phyloP scores from a whole-genome alignment of 1,140 invertebrate species.

The Limonius californicus region DNA sequence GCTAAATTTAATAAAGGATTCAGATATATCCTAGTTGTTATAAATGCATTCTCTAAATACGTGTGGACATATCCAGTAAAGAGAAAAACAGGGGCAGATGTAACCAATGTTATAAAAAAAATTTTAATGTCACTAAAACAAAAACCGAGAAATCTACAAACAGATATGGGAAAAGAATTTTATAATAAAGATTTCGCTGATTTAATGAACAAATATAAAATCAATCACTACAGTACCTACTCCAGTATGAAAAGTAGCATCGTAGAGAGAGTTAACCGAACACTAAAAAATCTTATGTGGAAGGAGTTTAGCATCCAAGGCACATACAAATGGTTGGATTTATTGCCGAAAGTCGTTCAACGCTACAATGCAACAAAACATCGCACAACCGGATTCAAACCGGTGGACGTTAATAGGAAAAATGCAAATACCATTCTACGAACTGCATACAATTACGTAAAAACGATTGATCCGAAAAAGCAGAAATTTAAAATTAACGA shows the following conservation, averaged over 20 bases:
- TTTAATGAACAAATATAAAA: constrained; percentile 36
- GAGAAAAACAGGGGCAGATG: constrained; percentile 31
- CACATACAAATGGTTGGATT: constrained; percentile 44
- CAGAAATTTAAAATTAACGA: constrained; percentile 34
- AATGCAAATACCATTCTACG: constrained; percentile 29
- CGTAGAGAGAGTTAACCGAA: neutral
- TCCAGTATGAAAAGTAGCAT: neutral
- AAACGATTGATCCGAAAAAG: constrained; percentile 17
- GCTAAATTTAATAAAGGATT: constrained; percentile 31
- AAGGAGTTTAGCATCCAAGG: constrained; percentile 24
- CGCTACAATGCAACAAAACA: constrained; percentile 48
- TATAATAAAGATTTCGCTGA: constrained; percentile 34
- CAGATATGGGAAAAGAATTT: constrained; percentile 43
- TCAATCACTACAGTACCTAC: constrained; percentile 38
- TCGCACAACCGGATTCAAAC: constrained; percentile 45
- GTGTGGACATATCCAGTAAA: constrained; percentile 38
- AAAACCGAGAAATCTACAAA: constrained; percentile 30
- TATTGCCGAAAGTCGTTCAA: constrained; percentile 41
- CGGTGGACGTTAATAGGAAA: constrained; percentile 37
- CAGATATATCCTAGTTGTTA: constrained; percentile 38
- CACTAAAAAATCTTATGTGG: constrained; percentile 1
- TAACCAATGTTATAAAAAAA: constrained; percentile 29
- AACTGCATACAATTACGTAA: constrained; percentile 22
- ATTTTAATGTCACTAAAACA: constrained; percentile 23
- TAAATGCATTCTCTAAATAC: constrained; percentile 41